Percentiles rank a stretch among this genome's conserved stretches.
These are phyloP conservation scores for Drosophila chauvacae DNA, from an alignment of 1,140 invertebrate species.

Conservation along the genomic window DNA sequence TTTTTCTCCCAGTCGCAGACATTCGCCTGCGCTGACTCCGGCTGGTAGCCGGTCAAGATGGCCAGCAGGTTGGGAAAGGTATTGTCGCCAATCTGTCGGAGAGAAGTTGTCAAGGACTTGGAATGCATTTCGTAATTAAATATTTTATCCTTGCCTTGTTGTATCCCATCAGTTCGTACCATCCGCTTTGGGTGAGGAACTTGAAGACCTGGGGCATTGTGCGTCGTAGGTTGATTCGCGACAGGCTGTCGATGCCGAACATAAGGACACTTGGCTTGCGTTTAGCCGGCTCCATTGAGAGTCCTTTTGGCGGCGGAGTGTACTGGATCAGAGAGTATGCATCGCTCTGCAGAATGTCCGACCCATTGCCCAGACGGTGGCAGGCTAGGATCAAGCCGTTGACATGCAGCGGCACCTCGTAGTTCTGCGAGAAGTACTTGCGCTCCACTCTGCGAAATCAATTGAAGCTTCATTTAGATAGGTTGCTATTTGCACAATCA, in stretches of 20 bases:
- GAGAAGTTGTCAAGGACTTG: background rate
- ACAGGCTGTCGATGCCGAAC: conserved; percentile 72
- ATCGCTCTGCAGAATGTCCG: conserved; percentile 56
- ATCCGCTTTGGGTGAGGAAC: conserved; percentile 44
- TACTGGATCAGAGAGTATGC: conserved; percentile 49
- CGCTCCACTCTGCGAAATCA: conserved; percentile 13
- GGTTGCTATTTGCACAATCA: too few species aligned
- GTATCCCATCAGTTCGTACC: conserved; percentile 72
- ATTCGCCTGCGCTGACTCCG: conserved; percentile 77
- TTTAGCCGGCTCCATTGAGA: background rate
- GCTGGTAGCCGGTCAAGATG: conserved; percentile 88
- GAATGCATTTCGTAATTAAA: background rate
- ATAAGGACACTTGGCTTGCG: conserved; percentile 68
- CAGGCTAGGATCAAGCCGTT: conserved; percentile 53
- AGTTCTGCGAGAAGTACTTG: conserved; percentile 59
- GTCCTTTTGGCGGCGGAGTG: background rate
- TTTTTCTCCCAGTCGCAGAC: conserved; percentile 85
- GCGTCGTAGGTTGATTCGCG: conserved; percentile 83
- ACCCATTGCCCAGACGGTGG: conserved; percentile 39
- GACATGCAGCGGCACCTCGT: conserved; percentile 59
- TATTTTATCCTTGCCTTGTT: conserved; percentile 54
- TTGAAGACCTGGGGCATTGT: conserved; percentile 63
- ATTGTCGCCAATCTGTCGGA: conserved; percentile 88
- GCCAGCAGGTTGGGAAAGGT: conserved; percentile 94
- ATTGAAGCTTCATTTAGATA: background rate